These are phyloP conservation scores for Atractosteus spatula DNA, from an alignment of 2,113 vertebrate species.

Conservation along the genomic window DNA sequence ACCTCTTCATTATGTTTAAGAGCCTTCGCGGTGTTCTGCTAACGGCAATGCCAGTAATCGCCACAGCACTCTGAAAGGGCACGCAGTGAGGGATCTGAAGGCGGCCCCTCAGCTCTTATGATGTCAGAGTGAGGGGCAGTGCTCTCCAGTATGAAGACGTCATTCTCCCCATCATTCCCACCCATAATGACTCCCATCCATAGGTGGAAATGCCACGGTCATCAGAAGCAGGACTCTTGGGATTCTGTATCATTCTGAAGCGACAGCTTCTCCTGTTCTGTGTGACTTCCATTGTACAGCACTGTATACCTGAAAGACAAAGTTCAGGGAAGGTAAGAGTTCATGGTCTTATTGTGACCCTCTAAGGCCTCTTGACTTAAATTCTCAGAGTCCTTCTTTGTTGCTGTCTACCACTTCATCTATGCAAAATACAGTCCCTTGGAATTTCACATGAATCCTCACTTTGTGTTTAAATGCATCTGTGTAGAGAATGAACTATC, in stretches of 20 bases:
- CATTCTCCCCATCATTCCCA: background rate
- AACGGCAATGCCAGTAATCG: background rate
- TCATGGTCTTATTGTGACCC: no score
- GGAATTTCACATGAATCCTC: no score
- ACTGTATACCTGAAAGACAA: slow-evolving; percentile 58
- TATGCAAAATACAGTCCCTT: no score
- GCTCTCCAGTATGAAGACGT: slow-evolving; percentile 1
- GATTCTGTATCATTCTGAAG: slow-evolving; percentile 57
- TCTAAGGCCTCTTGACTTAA: no score
- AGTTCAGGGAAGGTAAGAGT: background rate
- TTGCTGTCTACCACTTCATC: no score
- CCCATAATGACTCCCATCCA: no score
- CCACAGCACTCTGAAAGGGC: background rate
- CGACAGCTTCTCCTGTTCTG: slow-evolving; percentile 53
- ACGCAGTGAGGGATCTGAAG: background rate
- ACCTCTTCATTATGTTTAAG: background rate
- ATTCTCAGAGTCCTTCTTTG: no score
- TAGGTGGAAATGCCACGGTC: background rate
- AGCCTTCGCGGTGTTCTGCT: background rate
- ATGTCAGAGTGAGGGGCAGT: background rate
- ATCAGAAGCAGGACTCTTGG: slow-evolving; percentile 71
- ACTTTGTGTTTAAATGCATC: no score
- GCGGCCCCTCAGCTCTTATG: background rate
- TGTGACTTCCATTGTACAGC: slow-evolving; percentile 63
- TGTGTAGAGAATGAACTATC: no score